These are phyloP conservation scores for Formica aserva DNA, from an alignment of 2,888 invertebrate genomes.

Conservation along the genomic window DNA sequence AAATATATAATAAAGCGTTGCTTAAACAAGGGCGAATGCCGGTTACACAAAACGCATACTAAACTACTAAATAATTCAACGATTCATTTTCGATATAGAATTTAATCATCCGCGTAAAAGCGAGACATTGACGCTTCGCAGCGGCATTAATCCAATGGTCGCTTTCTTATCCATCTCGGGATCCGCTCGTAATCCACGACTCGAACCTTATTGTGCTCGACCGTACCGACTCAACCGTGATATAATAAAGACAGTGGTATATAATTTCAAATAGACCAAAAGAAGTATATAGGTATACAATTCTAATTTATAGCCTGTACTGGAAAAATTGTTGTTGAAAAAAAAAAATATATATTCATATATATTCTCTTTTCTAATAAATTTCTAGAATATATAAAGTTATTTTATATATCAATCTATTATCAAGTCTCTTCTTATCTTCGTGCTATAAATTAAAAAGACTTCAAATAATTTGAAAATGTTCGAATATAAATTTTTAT, in stretches of 20 bases:
- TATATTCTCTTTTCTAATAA: not conserved
- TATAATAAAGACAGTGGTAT: not conserved
- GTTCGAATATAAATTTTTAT: not conserved
- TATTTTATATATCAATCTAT: not conserved
- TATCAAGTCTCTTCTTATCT: not conserved
- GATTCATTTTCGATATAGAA: slow-evolving; percentile 55
- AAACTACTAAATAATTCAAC: slow-evolving; percentile 51
- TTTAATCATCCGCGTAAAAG: slow-evolving; percentile 51
- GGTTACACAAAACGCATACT: slow-evolving; percentile 52
- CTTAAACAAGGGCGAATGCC: slow-evolving; percentile 63
- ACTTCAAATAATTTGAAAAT: not conserved
- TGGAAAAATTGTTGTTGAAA: not conserved
- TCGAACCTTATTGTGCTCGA: not conserved
- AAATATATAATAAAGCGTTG: slow-evolving; percentile 58
- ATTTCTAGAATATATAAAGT: not conserved
- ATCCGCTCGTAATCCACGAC: not conserved
- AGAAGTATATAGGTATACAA: too few species aligned
- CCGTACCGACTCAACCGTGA: not conserved
- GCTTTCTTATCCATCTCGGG: not conserved
- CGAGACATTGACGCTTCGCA: slow-evolving; percentile 1
- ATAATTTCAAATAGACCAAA: not conserved
- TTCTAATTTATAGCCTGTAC: not conserved
- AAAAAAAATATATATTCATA: not conserved
- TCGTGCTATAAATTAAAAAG: not conserved
- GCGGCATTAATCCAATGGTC: not conserved